phyloP scores from a whole-genome alignment of 92 coral and sea anemone genomes.

The Paragorgia papillata region DNA sequence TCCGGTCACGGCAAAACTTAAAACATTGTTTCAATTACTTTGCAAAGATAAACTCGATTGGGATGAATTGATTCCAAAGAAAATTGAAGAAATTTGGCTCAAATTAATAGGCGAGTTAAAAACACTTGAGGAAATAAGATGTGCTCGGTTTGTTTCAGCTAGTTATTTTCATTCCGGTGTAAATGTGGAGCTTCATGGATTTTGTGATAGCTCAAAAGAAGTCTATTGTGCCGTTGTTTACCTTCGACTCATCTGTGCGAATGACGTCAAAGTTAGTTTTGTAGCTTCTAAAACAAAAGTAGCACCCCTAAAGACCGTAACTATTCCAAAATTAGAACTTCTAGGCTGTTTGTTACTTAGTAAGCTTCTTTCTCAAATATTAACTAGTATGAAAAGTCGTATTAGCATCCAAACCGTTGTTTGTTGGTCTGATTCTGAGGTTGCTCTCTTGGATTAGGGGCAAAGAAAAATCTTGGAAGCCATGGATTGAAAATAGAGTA shows the following conservation, averaged over 20 bases:
- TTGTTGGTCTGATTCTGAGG: conserved; percentile 34
- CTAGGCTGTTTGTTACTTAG: conserved; percentile 26
- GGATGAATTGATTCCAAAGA: conserved; percentile 2
- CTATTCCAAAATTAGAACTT: conserved; percentile 18
- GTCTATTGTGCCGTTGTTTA: conserved; percentile 36
- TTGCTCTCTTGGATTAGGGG: conserved; percentile 16
- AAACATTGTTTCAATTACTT: conserved; percentile 18
- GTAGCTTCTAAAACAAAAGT: conserved; percentile 7
- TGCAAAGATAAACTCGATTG: conserved; percentile 24
- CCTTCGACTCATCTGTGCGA: conserved; percentile 9
- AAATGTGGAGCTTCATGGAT: conserved; percentile 22
- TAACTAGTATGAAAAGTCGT: background rate
- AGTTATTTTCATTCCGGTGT: background rate
- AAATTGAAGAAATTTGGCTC: background rate
- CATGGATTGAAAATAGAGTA: conserved; percentile 30
- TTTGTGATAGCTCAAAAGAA: conserved; percentile 25
- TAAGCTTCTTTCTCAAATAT: too few species aligned
- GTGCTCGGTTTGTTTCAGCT: background rate
- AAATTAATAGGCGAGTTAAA: conserved; percentile 16
- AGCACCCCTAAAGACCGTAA: conserved; percentile 1
- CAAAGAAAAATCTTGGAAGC: conserved; percentile 10
- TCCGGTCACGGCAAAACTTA: too few species aligned
- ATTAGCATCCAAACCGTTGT: background rate
- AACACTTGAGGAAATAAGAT: background rate
- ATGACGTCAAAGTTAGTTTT: background rate